Evolutionary conservation across 1,140 invertebrate genomes (phyloP).

Genomic region (Macrotrachela quadricornifera): DNA sequence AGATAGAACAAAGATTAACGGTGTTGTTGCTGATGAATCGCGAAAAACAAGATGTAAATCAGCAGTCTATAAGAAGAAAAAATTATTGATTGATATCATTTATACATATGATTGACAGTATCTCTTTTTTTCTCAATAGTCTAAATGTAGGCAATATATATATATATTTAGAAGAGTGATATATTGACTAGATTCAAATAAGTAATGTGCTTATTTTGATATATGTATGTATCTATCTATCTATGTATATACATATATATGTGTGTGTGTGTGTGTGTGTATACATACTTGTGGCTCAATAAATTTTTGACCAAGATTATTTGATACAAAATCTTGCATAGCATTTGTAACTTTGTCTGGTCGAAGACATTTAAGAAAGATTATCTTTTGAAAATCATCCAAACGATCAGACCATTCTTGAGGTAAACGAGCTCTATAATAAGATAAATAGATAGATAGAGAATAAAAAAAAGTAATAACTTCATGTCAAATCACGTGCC

Average conservation of each 20-base stretch:
- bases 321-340: constrained; percentile 30
- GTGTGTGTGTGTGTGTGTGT: no score
- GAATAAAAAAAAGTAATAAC: not conserved
- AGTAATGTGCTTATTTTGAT: no score
- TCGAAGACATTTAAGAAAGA: constrained; percentile 36
- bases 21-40: constrained; percentile 29
- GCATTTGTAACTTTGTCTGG: constrained; percentile 35
- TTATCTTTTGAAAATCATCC: constrained; percentile 33
- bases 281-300: constrained; percentile 27
- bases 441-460: not conserved
- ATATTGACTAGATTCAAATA: no score
- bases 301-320: constrained; percentile 26
- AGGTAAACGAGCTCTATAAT: constrained; percentile 25
- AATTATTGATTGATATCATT: not conserved
- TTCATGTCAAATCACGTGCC: no score
- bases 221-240: no score
- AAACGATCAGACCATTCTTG: constrained; percentile 33
- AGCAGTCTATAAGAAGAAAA: constrained; percentile 18
- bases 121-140: no score
- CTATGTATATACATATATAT: no score
- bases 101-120: not conserved
- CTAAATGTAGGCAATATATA: not conserved
- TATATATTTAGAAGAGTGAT: not conserved
- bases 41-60: constrained; percentile 27
- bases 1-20: constrained; percentile 31